Percentiles rank a stretch among this genome's conserved stretches.
Conservation (phyloP, 37 sponge, comb jelly and placozoan genomes). For the Axinella damicornis region DNA sequence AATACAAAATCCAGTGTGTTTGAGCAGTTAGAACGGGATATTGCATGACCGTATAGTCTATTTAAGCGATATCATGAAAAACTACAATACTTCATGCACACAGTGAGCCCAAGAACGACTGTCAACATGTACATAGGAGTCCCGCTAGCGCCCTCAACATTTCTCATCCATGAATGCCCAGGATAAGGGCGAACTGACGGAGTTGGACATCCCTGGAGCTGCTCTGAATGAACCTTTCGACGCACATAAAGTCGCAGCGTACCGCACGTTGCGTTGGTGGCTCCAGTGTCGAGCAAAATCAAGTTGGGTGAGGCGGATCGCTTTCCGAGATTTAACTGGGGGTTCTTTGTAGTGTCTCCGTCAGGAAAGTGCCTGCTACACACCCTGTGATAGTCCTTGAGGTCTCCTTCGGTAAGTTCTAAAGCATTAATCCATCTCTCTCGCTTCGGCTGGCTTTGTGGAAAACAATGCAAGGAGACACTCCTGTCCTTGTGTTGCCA, state of each 20-base stretch:
- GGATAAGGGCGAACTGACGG: too few species aligned
- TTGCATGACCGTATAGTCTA: too few species aligned
- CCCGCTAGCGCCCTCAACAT: too few species aligned
- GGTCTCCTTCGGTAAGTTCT: background rate
- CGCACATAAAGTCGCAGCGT: slow-evolving; percentile 34
- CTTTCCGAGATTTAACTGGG: slow-evolving; percentile 23
- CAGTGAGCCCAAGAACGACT: too few species aligned
- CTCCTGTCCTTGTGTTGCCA: too few species aligned
- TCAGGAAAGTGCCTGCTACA: slow-evolving; percentile 45
- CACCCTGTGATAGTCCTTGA: slow-evolving; percentile 8
- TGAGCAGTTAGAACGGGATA: too few species aligned
- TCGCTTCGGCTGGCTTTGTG: background rate
- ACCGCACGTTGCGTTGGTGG: slow-evolving; percentile 39
- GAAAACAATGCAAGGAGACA: slow-evolving; percentile 26
- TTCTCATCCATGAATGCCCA: too few species aligned
- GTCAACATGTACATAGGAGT: too few species aligned
- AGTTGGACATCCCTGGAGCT: slow-evolving; percentile 52
- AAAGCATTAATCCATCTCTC: slow-evolving; percentile 25
- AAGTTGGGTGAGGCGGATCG: slow-evolving; percentile 43
- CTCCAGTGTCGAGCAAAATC: too few species aligned
- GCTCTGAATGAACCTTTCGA: slow-evolving; percentile 24
- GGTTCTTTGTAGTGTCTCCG: slow-evolving; percentile 18
- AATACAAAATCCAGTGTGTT: too few species aligned
- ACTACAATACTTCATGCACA: too few species aligned
- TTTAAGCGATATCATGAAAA: too few species aligned